These are phyloP conservation scores for Euspilapteryx auroguttella DNA, from an alignment of 2,888 invertebrate genomes.

Conservation along the genomic window DNA sequence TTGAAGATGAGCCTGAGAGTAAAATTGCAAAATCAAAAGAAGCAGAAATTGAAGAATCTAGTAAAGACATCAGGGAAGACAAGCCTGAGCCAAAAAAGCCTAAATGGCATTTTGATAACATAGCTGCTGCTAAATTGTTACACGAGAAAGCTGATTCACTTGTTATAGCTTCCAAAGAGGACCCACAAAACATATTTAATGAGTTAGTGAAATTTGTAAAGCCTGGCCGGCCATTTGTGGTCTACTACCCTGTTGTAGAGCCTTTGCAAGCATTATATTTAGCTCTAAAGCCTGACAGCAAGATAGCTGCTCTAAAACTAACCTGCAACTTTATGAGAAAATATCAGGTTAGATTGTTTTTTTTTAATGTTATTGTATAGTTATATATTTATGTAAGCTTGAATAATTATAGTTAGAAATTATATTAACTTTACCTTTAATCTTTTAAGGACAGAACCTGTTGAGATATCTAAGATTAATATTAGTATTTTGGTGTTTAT, in stretches of 20 bases:
- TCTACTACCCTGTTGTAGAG: conserved; percentile 81
- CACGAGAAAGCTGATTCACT: conserved; percentile 72
- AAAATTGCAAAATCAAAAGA: conserved; percentile 27
- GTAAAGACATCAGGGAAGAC: conserved; percentile 8
- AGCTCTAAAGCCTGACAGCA: conserved; percentile 70
- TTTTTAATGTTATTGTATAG: too few species aligned
- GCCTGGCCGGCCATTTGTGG: conserved; percentile 81
- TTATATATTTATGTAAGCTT: too few species aligned
- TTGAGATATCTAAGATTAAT: too few species aligned
- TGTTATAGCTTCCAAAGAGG: conserved; percentile 80
- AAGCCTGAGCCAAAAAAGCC: conserved; percentile 46
- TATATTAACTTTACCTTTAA: too few species aligned
- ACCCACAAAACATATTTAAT: conserved; percentile 79
- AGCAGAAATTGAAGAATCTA: conserved; percentile 7
- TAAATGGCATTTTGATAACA: conserved; percentile 72
- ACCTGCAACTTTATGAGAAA: conserved; percentile 86
- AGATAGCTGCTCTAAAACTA: conserved; percentile 76
- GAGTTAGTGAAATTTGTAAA: conserved; percentile 76
- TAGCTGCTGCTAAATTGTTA: conserved; percentile 65
- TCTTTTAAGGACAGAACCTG: too few species aligned
- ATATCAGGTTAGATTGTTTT: conserved; percentile 86
- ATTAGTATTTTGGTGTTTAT: too few species aligned
- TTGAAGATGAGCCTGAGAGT: conserved; percentile 13
- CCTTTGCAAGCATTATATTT: conserved; percentile 83
- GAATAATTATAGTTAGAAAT: too few species aligned